A percentile compares a stretch with the other conserved stretches of the same genome.
Conservation (phyloP, 2,797 vertebrate genomes). For the Phylloscopus collybita region DNA sequence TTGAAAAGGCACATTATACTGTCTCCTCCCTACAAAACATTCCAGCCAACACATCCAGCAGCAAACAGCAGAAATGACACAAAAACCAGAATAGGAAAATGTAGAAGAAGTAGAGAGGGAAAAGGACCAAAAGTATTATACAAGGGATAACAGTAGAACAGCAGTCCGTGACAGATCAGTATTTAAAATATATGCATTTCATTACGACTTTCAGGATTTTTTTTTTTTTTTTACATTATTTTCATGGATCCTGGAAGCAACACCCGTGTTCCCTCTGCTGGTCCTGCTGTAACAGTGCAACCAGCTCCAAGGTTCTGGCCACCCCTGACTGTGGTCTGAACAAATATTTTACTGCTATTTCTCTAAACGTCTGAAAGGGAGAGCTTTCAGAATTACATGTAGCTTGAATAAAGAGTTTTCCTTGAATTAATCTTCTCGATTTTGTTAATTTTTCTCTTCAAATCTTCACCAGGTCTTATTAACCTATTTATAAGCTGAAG, state of each 20-base stretch:
- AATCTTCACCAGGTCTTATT: neutral
- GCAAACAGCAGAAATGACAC: neutral
- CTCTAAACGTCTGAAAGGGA: neutral
- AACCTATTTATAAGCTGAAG: neutral
- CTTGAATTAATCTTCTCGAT: neutral
- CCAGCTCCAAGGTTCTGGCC: neutral
- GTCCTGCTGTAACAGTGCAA: neutral
- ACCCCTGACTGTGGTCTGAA: accelerated
- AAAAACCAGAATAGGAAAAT: neutral
- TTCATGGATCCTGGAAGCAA: neutral
- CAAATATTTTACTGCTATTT: neutral
- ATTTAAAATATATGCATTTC: neutral
- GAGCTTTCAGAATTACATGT: neutral
- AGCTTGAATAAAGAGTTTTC: neutral
- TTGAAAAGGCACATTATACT: neutral
- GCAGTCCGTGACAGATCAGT: neutral
- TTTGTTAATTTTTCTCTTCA: neutral
- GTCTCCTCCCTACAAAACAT: neutral
- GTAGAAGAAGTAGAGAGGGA: neutral
- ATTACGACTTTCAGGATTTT: neutral
- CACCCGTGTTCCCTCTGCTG: slow-evolving; percentile 40
- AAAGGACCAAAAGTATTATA: neutral
- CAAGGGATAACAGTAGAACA: neutral
- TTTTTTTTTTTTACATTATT: neutral
- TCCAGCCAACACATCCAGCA: neutral